Evolutionary conservation across 2,888 invertebrate genomes (phyloP).

Genomic region (Agrilus biguttatus): DNA sequence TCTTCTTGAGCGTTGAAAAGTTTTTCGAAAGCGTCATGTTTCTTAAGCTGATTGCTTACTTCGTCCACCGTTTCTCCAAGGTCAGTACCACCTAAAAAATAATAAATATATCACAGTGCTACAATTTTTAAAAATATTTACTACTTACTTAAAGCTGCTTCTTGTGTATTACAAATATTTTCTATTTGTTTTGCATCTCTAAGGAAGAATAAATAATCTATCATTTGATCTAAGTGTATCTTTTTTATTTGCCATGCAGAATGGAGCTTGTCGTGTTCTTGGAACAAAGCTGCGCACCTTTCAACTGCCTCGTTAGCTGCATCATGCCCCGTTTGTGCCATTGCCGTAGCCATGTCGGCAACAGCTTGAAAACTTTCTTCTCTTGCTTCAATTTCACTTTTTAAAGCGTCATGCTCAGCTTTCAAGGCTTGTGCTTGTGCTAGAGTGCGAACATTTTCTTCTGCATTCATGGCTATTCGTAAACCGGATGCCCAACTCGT

Average conservation of each 20-base stretch:
- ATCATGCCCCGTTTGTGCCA: conserved; percentile 74
- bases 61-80: conserved; percentile 73
- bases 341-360: conserved; percentile 61
- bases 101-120: neutral
- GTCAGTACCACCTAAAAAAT: conserved; percentile 38
- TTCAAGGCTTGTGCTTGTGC: conserved; percentile 67
- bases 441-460: conserved; percentile 70
- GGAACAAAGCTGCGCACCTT: conserved; percentile 59
- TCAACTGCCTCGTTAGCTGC: conserved; percentile 66
- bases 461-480: conserved; percentile 60
- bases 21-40: conserved; percentile 91
- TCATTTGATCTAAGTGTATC: conserved; percentile 76
- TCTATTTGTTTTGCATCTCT: conserved; percentile 88
- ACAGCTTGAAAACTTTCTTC: conserved; percentile 66
- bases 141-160: conserved; percentile 48
- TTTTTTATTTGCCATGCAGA: conserved; percentile 82
- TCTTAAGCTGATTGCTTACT: conserved; percentile 77
- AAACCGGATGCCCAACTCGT: conserved; percentile 77
- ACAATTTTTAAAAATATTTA: neutral
- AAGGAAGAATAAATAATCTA: conserved; percentile 87
- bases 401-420: conserved; percentile 69
- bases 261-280: conserved; percentile 65
- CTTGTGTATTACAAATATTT: conserved; percentile 76
- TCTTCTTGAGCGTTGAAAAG: conserved; percentile 79
- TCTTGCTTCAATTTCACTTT: conserved; percentile 77